These are phyloP conservation scores for Trachelus troglodyta DNA, from an alignment of 2,888 invertebrate genomes.

Conservation along the genomic window DNA sequence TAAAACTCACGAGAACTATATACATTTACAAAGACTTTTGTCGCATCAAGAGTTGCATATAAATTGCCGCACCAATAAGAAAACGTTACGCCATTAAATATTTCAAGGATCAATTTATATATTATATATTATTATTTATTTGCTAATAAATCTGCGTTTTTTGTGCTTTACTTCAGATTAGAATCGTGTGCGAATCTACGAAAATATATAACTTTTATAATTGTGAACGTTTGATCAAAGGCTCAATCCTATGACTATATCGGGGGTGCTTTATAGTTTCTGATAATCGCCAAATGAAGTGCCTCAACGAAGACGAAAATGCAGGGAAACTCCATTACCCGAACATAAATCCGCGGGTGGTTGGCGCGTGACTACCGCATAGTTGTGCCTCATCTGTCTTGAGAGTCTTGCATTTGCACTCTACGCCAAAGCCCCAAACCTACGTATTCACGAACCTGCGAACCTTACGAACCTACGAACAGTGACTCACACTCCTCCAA, in stretches of 20 bases:
- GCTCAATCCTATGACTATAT: not conserved
- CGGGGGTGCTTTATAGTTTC: constrained; percentile 10
- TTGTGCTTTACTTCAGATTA: not conserved
- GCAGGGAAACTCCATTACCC: constrained; percentile 38
- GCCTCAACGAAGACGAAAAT: constrained; percentile 2
- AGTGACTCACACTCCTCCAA: not conserved
- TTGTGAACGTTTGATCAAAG: not conserved
- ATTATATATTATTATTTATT: not conserved
- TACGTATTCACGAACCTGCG: constrained; percentile 9
- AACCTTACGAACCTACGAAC: constrained; percentile 6
- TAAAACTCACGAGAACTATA: not conserved
- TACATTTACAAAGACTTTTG: not conserved
- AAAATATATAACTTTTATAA: not conserved
- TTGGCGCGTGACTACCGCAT: constrained; percentile 44
- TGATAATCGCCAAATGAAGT: constrained; percentile 19
- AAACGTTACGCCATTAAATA: not conserved
- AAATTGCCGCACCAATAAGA: not conserved
- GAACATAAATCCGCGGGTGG: constrained; percentile 40
- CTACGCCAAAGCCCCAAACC: constrained; percentile 24
- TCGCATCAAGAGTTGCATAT: not conserved
- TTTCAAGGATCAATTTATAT: not conserved
- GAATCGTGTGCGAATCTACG: not conserved
- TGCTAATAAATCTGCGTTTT: not conserved
- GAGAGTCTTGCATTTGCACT: constrained; percentile 35
- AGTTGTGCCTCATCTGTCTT: constrained; percentile 43